Base-by-base conservation (phyloP, 1,140 invertebrate genomes). In the Plutomurus gul region DNA sequence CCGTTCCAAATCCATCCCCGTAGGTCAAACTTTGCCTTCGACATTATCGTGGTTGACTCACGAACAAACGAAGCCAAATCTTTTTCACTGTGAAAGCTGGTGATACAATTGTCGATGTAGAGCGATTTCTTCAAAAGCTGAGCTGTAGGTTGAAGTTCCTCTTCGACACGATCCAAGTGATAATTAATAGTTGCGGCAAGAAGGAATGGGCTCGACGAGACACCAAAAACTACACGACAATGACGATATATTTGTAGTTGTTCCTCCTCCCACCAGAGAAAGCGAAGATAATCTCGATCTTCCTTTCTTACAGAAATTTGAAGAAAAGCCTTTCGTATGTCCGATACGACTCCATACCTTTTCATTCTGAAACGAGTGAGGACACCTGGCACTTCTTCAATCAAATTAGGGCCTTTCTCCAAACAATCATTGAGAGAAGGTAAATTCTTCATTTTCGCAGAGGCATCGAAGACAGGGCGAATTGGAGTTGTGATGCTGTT, bases 341-440 rank as follows among this genome's bases (percentile, higher is more conserved):
- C 85, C 13, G 82, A 78, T 6, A 82, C 71, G 4, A 84, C 37
- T 33, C 81, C 82, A n/a, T 70, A 72, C 10, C 25, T 75, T 25
- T 77, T 43, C 7, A 65, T 73, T 3, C 83, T 72, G 25, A 82
- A 84, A 37, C 81, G 30, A 4, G 82, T 16, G 0, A 85, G 30
- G 13, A 83, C 74, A 0, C 60, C 25, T 16, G 78, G 49, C 36
- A 84, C 73, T 1, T 77, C 36, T 4, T 76, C 39, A 76, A 82
- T 85, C 82, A 83, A 51, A 84, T 40, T 84, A 83, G 76, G 85
- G n/a, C 84, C 87, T 8, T 82, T 71, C 30, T 83, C 60, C 25
- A 85, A 80, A 16, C 85, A 82, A 65, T 88, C 85, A 75, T 87
- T 87, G 73, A 87, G 18, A 0, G 86, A 86, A 11, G 84, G 82